Evolutionary conservation across 2,113 vertebrate genomes (phyloP), one percentile per base, ranked within the genome.

Genomic region (Lampris megalopsis): DNA sequence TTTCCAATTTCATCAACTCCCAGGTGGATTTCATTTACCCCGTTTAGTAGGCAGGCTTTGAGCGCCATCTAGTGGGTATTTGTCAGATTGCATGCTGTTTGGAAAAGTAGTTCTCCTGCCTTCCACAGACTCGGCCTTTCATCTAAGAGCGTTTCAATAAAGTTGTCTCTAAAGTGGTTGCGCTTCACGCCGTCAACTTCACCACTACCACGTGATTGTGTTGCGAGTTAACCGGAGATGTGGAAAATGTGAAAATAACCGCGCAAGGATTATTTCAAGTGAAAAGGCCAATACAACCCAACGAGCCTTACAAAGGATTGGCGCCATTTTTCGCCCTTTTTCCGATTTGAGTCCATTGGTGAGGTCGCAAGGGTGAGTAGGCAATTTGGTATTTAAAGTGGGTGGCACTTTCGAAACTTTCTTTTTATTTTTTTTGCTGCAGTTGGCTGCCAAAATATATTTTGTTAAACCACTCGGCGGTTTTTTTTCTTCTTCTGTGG

Each of bases 31-130:
- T 57, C 11, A 13, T 35, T 47, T 45, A 5, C 4, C 43, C 48
- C 10, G 43, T 76, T 50, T 41, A 63, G 42, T 43, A 9, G 3
- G 5, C 1, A 13, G 41, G 0, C 64, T 73, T 37, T 89, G 73
- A 24, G 45, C 65, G 45, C 77, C 86, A 85, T 79, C 90, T 86
- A 49, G 82, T 73, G 89, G 71, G 10, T 3, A 0, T 2, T n/a
- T 2, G 3, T 41, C n/a, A 73, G 1, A 72, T 35, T 2, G 36
- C 73, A 79, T 9, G 0, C 43, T 5, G 1, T 3, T 6, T 13
- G n/a, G n/a, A 53, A 53, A 53, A 71, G 10, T 90, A 92, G 86
- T 84, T 37, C 85, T 0, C 1, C 0, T 0, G 0, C 4, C 13
- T 73, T 73, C 58, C 3, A 0, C 4, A 0, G 4, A 5, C 6